These are phyloP conservation scores for Drosophila koepferae DNA, from an alignment of 2,888 invertebrate species.

Conservation along the genomic window DNA sequence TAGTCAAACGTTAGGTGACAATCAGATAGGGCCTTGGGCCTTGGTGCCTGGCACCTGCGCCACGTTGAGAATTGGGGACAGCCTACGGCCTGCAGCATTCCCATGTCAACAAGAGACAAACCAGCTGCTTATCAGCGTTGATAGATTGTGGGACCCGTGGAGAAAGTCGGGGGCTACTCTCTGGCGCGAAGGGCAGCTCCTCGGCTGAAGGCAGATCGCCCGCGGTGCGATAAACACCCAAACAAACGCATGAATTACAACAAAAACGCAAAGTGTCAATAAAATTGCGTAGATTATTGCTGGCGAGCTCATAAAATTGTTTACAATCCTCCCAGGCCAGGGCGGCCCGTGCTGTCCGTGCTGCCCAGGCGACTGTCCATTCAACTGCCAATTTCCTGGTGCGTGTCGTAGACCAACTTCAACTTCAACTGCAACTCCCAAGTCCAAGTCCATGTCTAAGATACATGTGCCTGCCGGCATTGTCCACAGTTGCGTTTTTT, in stretches of 20 bases:
- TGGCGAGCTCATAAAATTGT: constrained; percentile 79
- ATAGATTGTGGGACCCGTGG: constrained; percentile 55
- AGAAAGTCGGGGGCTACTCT: constrained; percentile 40
- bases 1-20: constrained; percentile 79
- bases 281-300: constrained; percentile 81
- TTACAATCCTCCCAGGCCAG: constrained; percentile 59
- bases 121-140: constrained; percentile 55
- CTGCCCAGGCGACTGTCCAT: constrained; percentile 45
- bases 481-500: constrained; percentile 56
- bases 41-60: constrained; percentile 45
- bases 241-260: constrained; percentile 60
- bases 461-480: constrained; percentile 49
- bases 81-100: constrained; percentile 63
- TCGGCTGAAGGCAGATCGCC: constrained; percentile 29
- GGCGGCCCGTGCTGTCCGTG: constrained; percentile 21
- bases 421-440: background rate
- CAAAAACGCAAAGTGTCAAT: constrained; percentile 74
- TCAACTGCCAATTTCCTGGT: constrained; percentile 71
- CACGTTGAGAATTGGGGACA: constrained; percentile 59
- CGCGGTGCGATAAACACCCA: constrained; percentile 56
- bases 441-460: constrained; percentile 15
- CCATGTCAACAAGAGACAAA: constrained; percentile 48
- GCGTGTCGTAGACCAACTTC: constrained; percentile 56
- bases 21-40: constrained; percentile 65
- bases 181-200: constrained; percentile 45